Percentiles rank a stretch among this genome's conserved stretches.
These are phyloP conservation scores for Galeopsomyia nigrocyanea DNA, from an alignment of 2,888 invertebrate species.

Conservation along the genomic window DNA sequence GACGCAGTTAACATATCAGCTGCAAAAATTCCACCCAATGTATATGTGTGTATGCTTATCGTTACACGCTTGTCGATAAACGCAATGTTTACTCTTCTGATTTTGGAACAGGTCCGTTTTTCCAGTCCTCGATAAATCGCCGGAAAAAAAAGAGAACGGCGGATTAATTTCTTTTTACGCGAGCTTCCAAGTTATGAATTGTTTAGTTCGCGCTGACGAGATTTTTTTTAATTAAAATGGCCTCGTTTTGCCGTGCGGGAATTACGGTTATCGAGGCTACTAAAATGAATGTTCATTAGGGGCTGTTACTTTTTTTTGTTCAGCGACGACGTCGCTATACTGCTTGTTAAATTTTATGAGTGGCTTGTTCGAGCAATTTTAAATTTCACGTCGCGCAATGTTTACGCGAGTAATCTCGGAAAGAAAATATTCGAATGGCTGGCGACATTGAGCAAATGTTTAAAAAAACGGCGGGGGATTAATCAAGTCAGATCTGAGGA, in stretches of 20 bases:
- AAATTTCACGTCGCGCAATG: too few species aligned
- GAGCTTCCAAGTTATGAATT: constrained; percentile 12
- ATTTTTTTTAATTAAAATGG: constrained; percentile 13
- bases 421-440: not conserved
- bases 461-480: not conserved
- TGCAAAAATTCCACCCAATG: too few species aligned
- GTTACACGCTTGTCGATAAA: constrained; percentile 24
- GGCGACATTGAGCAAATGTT: not conserved
- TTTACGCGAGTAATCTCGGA: too few species aligned
- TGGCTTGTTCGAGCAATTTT: too few species aligned
- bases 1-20: constrained; percentile 40
- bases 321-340: too few species aligned
- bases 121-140: constrained; percentile 27
- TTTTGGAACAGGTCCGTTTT: constrained; percentile 21
- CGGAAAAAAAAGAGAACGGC: not conserved
- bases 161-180: constrained; percentile 13
- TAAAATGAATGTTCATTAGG: too few species aligned
- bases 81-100: constrained; percentile 29
- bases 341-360: too few species aligned
- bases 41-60: constrained; percentile 18
- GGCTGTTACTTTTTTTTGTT: too few species aligned
- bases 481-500: too few species aligned
- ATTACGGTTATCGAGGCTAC: too few species aligned
- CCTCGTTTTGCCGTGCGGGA: too few species aligned
- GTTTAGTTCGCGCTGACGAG: not conserved